Conservation (phyloP, 2,113 vertebrate species). For the Triplophysa tibetana region DNA sequence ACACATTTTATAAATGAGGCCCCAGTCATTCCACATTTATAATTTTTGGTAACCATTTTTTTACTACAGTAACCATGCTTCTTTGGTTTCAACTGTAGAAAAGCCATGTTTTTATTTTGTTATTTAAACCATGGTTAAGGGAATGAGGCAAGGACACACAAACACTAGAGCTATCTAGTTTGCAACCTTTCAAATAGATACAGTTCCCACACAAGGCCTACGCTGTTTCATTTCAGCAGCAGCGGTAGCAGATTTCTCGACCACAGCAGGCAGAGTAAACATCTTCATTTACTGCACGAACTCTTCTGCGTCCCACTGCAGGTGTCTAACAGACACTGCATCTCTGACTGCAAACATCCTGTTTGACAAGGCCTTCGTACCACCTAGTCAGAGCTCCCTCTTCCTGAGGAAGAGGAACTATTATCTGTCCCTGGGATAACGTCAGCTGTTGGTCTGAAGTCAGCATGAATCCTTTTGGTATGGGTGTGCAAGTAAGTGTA, state of each 20-base stretch:
- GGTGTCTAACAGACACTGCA: conserved; percentile 8
- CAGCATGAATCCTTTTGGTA: not conserved
- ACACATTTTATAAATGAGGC: too few species aligned
- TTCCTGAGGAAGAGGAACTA: conserved; percentile 44
- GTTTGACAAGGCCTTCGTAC: conserved; percentile 4
- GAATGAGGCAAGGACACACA: too few species aligned
- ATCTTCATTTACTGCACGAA: conserved; percentile 13
- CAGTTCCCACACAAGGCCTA: not conserved
- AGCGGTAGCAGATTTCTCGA: conserved; percentile 25
- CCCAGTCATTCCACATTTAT: too few species aligned
- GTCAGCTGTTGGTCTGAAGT: not conserved
- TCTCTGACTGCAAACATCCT: conserved; percentile 41
- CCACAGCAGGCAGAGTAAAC: conserved; percentile 21
- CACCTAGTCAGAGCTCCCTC: not conserved
- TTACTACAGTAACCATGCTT: too few species aligned
- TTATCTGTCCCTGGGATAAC: not conserved
- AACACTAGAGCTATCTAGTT: conserved; percentile 12
- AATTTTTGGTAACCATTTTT: too few species aligned
- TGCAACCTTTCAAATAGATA: conserved; percentile 21
- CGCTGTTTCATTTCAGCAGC: conserved; percentile 33
- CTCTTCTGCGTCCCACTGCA: conserved; percentile 9
- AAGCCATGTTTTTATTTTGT: too few species aligned
- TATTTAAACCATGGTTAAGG: too few species aligned
- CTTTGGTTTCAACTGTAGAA: too few species aligned
- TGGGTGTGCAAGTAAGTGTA: not conserved